A percentile compares a stretch with the other conserved stretches of the same genome.
Evolutionary conservation across 2,888 invertebrate genomes (phyloP).

Genomic region (Sepioteuthis lessoniana): DNA sequence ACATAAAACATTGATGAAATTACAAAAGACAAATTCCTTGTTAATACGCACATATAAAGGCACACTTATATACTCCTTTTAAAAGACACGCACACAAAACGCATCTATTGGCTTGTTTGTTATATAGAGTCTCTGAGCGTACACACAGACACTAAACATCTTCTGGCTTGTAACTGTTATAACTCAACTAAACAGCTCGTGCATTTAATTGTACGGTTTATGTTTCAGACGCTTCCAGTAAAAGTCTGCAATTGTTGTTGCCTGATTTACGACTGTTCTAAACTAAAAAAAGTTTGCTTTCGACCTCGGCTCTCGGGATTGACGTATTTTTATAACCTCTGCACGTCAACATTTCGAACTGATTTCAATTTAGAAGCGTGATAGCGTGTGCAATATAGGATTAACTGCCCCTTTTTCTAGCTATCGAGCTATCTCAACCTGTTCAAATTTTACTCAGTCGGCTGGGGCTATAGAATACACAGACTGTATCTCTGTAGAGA

Average conservation of each 20-base stretch:
- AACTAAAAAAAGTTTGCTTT: background rate
- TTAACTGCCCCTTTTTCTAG: background rate
- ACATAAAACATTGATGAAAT: too few relatives aligned
- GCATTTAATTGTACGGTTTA: background rate
- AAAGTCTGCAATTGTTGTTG: background rate
- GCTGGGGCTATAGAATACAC: too few relatives aligned
- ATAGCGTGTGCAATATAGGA: background rate
- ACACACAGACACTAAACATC: background rate
- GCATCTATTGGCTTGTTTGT: background rate
- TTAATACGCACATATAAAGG: background rate
- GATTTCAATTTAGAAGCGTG: background rate
- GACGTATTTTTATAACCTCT: background rate
- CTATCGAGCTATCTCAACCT: background rate
- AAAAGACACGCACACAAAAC: background rate
- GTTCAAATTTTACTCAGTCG: too few relatives aligned
- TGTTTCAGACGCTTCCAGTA: background rate
- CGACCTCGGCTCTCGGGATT: background rate
- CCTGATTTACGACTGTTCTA: background rate
- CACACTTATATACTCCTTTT: accelerated
- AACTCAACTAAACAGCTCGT: constrained; percentile 33
- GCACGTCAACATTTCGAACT: background rate
- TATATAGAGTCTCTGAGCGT: background rate
- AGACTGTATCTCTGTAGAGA: too few relatives aligned
- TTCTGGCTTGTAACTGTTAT: background rate
- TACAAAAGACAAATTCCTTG: background rate